Conservation (phyloP, 2,797 vertebrate species). For the Dendrocincla tyrannina region DNA sequence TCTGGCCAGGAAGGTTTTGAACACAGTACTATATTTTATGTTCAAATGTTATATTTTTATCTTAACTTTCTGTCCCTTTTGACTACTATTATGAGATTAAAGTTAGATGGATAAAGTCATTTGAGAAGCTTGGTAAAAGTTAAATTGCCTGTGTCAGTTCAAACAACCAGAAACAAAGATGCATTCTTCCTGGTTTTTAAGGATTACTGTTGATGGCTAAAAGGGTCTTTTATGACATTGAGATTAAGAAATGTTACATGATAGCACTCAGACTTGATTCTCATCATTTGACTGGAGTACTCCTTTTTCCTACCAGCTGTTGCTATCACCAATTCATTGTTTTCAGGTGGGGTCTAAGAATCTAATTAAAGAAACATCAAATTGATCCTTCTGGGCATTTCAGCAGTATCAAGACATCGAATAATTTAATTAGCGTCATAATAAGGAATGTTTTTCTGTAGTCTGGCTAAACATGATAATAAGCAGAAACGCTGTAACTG, state of each 20-base stretch:
- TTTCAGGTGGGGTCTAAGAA: neutral
- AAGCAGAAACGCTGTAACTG: neutral
- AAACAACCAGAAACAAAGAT: conserved; percentile 67
- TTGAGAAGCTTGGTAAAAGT: conserved; percentile 64
- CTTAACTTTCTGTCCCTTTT: conserved; percentile 60
- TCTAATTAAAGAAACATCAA: conserved; percentile 20
- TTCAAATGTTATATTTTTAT: conserved; percentile 62
- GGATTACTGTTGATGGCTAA: conserved; percentile 52
- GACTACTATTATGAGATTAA: conserved; percentile 68
- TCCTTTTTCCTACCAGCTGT: conserved; percentile 52
- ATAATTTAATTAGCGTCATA: neutral
- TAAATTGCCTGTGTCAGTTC: conserved; percentile 66
- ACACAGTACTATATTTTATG: conserved; percentile 43
- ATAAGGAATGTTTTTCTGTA: neutral
- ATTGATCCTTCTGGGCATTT: conserved; percentile 27
- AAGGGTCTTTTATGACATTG: conserved; percentile 48
- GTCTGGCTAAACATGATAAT: neutral
- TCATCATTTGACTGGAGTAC: neutral
- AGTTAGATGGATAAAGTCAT: conserved; percentile 62
- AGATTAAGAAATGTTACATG: conserved; percentile 32
- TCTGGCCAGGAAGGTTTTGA: conserved; percentile 46
- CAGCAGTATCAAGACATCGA: neutral
- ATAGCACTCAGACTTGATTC: conserved; percentile 29
- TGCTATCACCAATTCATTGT: conserved; percentile 7
- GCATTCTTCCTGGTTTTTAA: conserved; percentile 56